phyloP scores from a whole-genome alignment of 2,888 invertebrate genomes.

The Drosophila algonquin region DNA sequence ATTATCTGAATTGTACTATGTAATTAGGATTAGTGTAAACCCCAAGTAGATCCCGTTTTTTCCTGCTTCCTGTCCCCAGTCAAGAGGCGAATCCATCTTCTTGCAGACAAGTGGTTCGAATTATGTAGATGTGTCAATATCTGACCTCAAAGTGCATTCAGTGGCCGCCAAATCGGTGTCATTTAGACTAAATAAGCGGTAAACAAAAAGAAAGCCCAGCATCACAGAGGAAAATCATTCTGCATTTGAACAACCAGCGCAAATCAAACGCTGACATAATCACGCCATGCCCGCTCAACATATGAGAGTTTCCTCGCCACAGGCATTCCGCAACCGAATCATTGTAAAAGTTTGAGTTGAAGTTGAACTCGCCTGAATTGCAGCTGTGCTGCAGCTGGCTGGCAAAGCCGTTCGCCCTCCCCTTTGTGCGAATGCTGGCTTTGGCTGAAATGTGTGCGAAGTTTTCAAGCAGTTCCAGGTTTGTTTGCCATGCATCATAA shows the following conservation, averaged over 20 bases:
- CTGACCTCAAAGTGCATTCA: no score
- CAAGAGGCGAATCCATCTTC: no score
- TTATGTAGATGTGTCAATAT: no score
- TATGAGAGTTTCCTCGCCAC: neutral
- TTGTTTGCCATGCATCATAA: conserved; percentile 42
- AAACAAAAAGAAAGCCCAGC: neutral
- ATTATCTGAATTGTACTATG: no score
- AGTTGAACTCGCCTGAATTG: conserved; percentile 51
- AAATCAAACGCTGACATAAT: neutral
- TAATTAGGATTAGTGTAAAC: no score
- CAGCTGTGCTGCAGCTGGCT: conserved; percentile 3
- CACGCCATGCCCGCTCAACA: neutral
- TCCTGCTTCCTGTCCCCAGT: no score
- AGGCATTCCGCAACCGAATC: conserved; percentile 35
- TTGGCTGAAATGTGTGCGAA: conserved; percentile 28
- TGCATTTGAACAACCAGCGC: neutral
- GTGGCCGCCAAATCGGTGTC: no score
- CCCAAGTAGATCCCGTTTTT: no score
- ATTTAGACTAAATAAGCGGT: no score
- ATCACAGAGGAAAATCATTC: neutral
- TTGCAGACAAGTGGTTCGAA: no score
- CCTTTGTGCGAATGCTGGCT: neutral
- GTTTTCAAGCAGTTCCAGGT: conserved; percentile 41
- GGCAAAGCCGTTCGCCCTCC: conserved; percentile 10
- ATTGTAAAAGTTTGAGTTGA: conserved; percentile 41